Evolutionary conservation across 2,113 vertebrate genomes (phyloP).

Genomic region (Phylloscopus trochiloides): DNA sequence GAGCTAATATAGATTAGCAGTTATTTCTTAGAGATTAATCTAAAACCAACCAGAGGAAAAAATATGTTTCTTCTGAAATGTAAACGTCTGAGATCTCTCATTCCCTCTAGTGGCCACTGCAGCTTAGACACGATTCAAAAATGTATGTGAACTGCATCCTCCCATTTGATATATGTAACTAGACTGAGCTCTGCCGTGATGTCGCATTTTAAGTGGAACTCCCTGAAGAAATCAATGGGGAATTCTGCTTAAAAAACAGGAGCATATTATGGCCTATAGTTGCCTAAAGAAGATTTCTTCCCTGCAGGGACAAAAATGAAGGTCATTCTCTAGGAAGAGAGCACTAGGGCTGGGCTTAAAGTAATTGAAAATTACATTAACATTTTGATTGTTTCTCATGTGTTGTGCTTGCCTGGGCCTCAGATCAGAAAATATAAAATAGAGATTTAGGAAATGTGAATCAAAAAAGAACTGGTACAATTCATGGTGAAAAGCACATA

Average conservation of each 20-base stretch:
- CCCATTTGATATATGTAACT: background rate
- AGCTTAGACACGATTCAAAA: background rate
- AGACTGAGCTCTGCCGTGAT: conserved; percentile 16
- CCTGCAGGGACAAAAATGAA: conserved; percentile 41
- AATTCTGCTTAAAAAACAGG: conserved; percentile 31
- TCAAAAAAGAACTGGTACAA: background rate
- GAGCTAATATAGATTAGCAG: background rate
- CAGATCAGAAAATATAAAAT: background rate
- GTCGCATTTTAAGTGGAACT: conserved; percentile 33
- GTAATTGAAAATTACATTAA: conserved; percentile 54
- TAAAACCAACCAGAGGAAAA: background rate
- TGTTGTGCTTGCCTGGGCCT: background rate
- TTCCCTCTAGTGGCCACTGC: conserved; percentile 26
- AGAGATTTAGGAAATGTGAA: background rate
- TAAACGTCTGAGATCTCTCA: background rate
- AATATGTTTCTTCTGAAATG: background rate
- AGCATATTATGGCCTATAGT: background rate
- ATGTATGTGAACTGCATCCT: background rate
- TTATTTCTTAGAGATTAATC: background rate
- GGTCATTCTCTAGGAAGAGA: conserved; percentile 24
- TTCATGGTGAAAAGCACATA: background rate
- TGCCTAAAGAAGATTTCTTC: conserved; percentile 30
- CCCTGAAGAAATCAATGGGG: conserved; percentile 50
- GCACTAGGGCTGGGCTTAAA: background rate
- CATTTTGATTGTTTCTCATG: conserved; percentile 42